Evolutionary conservation across 2,113 vertebrate species (phyloP).

Genomic region (Callionymus lyra): DNA sequence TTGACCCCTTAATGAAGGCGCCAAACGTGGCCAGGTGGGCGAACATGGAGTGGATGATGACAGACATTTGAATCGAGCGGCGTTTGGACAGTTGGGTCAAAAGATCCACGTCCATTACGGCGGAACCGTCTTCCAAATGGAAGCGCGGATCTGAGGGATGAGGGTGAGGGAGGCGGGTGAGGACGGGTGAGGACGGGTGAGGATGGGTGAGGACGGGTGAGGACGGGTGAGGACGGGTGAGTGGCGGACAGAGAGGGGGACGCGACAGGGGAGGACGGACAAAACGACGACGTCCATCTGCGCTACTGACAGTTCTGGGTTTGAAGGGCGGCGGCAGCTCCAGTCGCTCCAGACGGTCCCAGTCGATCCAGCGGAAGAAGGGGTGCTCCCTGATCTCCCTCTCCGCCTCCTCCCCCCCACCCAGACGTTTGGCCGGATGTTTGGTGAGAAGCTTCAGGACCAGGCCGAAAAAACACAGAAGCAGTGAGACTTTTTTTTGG

Average conservation of each 20-base stretch:
- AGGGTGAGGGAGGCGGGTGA: conserved; percentile 13
- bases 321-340: conserved; percentile 82
- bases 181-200: conserved; percentile 7
- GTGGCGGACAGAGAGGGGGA: neutral
- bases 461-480: neutral
- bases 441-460: conserved; percentile 76
- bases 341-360: conserved; percentile 79
- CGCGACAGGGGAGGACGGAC: neutral
- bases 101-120: conserved; percentile 25
- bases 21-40: conserved; percentile 13
- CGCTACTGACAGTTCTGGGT: conserved; percentile 78
- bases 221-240: neutral
- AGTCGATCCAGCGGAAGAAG: conserved; percentile 90
- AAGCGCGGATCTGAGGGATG: conserved; percentile 13
- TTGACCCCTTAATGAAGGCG: conserved; percentile 22
- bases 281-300: conserved; percentile 6
- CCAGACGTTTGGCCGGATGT: conserved; percentile 79
- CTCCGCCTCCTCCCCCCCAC: conserved; percentile 74
- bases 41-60: conserved; percentile 42
- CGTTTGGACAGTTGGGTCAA: conserved; percentile 26
- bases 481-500: neutral
- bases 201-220: conserved; percentile 10
- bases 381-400: conserved; percentile 78
- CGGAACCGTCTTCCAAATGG: conserved; percentile 22
- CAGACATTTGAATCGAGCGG: conserved; percentile 48